Base-by-base conservation (phyloP, 2,797 vertebrate genomes). In the Coregonus ussuriensis region DNA sequence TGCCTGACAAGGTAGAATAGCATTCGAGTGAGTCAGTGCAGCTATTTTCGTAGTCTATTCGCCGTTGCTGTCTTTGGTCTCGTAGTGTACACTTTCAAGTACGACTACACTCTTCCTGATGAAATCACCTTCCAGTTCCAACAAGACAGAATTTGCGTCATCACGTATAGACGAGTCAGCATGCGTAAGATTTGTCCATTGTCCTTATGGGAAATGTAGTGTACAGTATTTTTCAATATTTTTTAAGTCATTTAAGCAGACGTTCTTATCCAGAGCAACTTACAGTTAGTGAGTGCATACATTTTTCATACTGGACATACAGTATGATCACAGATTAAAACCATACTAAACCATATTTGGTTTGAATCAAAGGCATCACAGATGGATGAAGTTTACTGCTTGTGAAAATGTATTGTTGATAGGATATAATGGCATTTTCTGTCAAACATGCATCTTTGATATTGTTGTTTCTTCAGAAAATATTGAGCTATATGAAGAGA, bases 101-200 rank as follows among this genome's bases (percentile, higher is more conserved):
- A 47, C 11, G 41, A 3, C 41, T 47, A 47, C 41, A 6, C 31
- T 11, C 78, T 93, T 93, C 89, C 88, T 88, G 47, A 77, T n/a
- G 84, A 93, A 93, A 91, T 85, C 87, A 91, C 91, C 94, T 94
- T 95, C 9, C 41, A 47, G 41, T 47, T 47, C 95, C 94, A 95
- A 95, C 95, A 0, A 90, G 94, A 91, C 95, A 95, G 65, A 95
- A 95, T 93, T 73, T 84, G 91, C 95, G 94, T 95, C 94, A 95
- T 81, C 79, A 62, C 41, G 90, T 82, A 72, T 80, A 81, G 13
- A 33, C 80, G 80, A 82, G 53, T 53, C 4, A 82, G 31, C 35
- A 6, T 33, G 74, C 87, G 82, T 77, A 15, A 51, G 29, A 25
- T 35, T 69, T 4, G 4, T 52, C 66, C 21, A 73, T 31, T 68